These are phyloP conservation scores for Poliocrania exsul DNA, from an alignment of 2,797 vertebrate genomes.

Conservation along the genomic window DNA sequence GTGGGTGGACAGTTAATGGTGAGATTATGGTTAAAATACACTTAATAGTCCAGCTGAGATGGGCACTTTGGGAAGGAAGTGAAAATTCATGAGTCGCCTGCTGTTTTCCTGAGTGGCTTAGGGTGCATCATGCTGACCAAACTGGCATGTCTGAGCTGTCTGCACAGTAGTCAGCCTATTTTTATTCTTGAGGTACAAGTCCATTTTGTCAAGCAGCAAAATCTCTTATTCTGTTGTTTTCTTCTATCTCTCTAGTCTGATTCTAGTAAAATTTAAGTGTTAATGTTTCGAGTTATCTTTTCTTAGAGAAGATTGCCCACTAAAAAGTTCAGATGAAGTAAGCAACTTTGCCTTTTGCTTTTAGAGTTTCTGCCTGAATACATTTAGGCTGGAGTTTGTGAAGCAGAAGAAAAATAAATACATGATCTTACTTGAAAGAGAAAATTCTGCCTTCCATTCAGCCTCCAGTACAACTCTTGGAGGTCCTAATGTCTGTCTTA, in stretches of 20 bases:
- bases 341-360: background rate
- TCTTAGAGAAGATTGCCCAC: background rate
- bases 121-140: background rate
- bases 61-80: background rate
- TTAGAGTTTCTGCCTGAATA: background rate
- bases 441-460: background rate
- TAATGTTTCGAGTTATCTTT: background rate
- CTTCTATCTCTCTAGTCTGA: background rate
- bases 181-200: background rate
- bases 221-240: background rate
- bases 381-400: background rate
- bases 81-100: background rate
- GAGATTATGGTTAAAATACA: background rate
- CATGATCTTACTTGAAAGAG: background rate
- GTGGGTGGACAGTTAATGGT: background rate
- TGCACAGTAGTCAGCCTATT: background rate
- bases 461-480: background rate
- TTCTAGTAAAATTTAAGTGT: background rate
- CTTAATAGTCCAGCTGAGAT: background rate
- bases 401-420: background rate
- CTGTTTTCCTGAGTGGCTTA: background rate
- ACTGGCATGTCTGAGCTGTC: background rate
- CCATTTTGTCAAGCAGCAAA: background rate
- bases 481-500: background rate
- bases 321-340: conserved; percentile 2